Base-by-base conservation (phyloP, 2,797 vertebrate genomes). In the Pterois miles region DNA sequence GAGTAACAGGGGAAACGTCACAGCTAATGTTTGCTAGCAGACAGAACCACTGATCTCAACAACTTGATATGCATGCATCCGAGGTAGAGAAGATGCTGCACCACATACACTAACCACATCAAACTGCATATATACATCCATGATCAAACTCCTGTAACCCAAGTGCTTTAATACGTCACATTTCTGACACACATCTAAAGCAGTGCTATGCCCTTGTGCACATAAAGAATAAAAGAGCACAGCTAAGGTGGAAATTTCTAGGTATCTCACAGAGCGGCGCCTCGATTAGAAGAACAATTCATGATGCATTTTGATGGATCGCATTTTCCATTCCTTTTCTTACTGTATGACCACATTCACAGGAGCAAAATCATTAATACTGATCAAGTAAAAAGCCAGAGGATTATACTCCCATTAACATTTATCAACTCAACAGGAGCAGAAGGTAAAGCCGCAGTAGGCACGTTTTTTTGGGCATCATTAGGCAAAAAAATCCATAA, bases 101-200 rank as follows among this genome's bases (percentile, higher is more conserved):
- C 22, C 69, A 27, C 18, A 57, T 57, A 60, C 56, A 59, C 73
- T 4, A 50, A 56, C 52, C 38, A 75, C 82, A 82, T 92, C 80
- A 89, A 90, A 89, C 81, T 29, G 76, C 84, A 90, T 91, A 48
- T 11, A 74, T 82, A 58, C 69, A 84, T 85, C 11, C 34, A 8
- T 77, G 81, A 91, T 87, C 77, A 82, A 65, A 70, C 74, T 64
- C 20, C 73, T 59, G 48, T 46, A 70, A 75, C 38, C 16, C 29
- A 14, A 65, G 57, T 38, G 13, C 71, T 85, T 82, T 58, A 78
- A 43, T 52, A 66, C 54, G 58, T 25, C 23, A 25, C 20, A 64
- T 64, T 66, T 71, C 53, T 56, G 62, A 76, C 56, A 65, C 36
- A 62, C 29, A 73, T 67, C 64, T 60, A 27, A 73, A 60, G 71